Base-by-base conservation (phyloP, 2,797 vertebrate species). In the Smutsia gigantea region DNA sequence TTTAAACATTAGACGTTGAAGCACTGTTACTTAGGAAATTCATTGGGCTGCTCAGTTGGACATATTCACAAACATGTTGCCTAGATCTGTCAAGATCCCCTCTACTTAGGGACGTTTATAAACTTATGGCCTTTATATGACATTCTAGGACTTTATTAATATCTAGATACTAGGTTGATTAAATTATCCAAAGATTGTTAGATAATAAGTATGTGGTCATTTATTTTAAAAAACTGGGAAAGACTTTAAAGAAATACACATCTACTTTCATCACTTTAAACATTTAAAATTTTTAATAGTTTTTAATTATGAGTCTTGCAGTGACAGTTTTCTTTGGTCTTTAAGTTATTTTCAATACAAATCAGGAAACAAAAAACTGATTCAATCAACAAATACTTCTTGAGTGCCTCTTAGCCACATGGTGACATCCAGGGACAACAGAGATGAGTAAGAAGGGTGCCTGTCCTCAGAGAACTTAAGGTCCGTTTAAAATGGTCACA, bases 161-260 rank as follows among this genome's bases (percentile, higher is more conserved):
- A 82, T 49, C 13, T 21, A 87, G 53, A 82, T 75, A 49, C 34
- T 61, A 5, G 55, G 68, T 79, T 97, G 90, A 86, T 68, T 91
- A 37, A 84, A 59, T 93, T 81, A 88, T 78, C 85, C 59, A 72
- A 63, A 89, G n/a, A 71, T 92, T 81, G 18, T 93, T 79, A 79
- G 78, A 79, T 95, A 39, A 12, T 71, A 91, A 68, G 37, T 63
- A 15, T 49, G 12, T 77, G 57, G 29, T 81, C 17, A 63, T 72
- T 74, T 89, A 31, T 96, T 95, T 95, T 42, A 13, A 72, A 90
- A 88, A 83, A 69, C 71, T 42, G 18, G 53, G 25, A 37, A 81
- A 59, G 29, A 27, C 39, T 84, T 93, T 71, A 90, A 81, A 87
- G 66, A 95, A 95, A 86, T 78, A 78, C 0, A 66, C 55, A n/a